phyloP scores from a whole-genome alignment of 2,113 vertebrate genomes.

The Galbula dea region DNA sequence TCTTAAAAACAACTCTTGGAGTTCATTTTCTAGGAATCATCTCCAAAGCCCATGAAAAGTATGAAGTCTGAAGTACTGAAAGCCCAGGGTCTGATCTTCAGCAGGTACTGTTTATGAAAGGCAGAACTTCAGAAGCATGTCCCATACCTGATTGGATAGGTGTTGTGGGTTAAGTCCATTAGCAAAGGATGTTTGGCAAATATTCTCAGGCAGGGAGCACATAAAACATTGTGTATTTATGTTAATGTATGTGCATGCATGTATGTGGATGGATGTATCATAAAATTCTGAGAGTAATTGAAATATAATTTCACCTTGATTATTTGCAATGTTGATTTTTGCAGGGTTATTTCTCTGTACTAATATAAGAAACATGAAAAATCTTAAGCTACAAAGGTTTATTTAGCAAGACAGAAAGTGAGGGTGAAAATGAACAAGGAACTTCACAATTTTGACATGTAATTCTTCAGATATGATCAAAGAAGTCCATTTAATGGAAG shows the following conservation, averaged over 20 bases:
- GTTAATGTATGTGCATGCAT: fast-evolving
- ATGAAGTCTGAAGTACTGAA: neutral
- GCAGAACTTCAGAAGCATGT: neutral
- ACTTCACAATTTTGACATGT: neutral
- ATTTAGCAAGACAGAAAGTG: neutral
- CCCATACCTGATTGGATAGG: fast-evolving
- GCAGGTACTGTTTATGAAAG: neutral
- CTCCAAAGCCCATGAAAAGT: neutral
- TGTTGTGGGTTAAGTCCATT: neutral
- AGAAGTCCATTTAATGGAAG: conserved; percentile 23
- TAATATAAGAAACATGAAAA: neutral
- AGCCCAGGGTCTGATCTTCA: neutral
- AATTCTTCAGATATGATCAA: conserved; percentile 31
- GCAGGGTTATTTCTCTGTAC: neutral
- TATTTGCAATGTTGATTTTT: neutral
- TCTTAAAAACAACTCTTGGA: neutral
- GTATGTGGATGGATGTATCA: fast-evolving
- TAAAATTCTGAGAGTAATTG: neutral
- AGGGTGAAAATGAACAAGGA: neutral
- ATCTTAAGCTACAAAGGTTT: neutral
- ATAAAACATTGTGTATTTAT: fast-evolving
- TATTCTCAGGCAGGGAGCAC: fast-evolving
- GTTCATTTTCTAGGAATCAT: neutral
- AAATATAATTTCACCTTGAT: neutral
- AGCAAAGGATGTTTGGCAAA: neutral